These are phyloP conservation scores for Neolamprologus caudopunctatus DNA, from an alignment of 2,113 vertebrate species.

Conservation along the genomic window DNA sequence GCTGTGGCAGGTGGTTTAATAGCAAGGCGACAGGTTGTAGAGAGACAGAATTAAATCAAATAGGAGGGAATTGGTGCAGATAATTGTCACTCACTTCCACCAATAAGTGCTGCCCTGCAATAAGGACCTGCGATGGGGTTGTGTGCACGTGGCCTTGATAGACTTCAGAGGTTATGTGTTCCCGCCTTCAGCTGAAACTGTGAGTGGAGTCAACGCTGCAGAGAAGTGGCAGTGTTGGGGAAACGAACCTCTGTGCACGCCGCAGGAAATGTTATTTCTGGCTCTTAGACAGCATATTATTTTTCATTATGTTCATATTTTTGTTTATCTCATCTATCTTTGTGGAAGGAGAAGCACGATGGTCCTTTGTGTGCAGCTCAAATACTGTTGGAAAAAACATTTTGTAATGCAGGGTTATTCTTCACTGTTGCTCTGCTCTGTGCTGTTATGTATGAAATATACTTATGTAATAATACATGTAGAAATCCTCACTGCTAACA, in stretches of 20 bases:
- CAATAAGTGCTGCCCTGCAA: slow-evolving; percentile 13
- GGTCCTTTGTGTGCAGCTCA: not conserved
- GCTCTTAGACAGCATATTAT: slow-evolving; percentile 9
- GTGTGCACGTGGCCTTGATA: not conserved
- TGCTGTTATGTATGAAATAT: not conserved
- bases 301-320: slow-evolving; percentile 32
- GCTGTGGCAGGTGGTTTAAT: slow-evolving; percentile 16
- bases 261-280: slow-evolving; percentile 37
- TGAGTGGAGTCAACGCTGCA: not conserved
- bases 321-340: slow-evolving; percentile 2
- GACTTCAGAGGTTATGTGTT: not conserved
- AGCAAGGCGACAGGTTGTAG: not conserved
- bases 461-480: not conserved
- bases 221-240: not conserved
- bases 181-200: not conserved
- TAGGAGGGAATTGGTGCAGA: not conserved
- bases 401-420: not conserved
- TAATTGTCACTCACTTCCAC: slow-evolving; percentile 9
- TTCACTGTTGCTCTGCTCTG: not conserved
- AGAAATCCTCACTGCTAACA: not conserved
- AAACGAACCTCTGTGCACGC: not conserved
- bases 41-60: slow-evolving; percentile 9
- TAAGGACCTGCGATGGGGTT: slow-evolving; percentile 7
- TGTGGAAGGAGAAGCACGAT: not conserved
- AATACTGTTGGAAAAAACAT: not conserved